phyloP scores from a whole-genome alignment of 2,797 vertebrate species.

The Neomorphus geoffroyi region DNA sequence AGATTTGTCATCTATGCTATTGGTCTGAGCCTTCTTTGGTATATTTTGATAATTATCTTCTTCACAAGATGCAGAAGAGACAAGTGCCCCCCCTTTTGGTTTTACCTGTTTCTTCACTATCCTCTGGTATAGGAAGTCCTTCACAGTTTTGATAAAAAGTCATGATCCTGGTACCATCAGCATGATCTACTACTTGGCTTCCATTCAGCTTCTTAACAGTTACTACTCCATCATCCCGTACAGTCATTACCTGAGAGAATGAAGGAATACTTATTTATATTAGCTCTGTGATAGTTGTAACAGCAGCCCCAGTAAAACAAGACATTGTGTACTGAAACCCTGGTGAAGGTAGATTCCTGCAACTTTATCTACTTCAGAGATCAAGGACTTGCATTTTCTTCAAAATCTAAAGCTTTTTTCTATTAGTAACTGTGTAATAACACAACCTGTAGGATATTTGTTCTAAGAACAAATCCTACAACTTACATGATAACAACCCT shows the following conservation, averaged over 20 bases:
- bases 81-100: neutral
- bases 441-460: neutral
- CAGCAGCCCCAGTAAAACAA: neutral
- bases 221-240: constrained; percentile 87
- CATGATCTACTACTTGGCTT: constrained; percentile 83
- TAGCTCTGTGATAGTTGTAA: neutral
- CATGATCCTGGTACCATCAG: constrained; percentile 92
- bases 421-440: neutral
- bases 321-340: neutral
- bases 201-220: constrained; percentile 81
- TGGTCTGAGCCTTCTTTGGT: neutral
- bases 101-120: constrained; percentile 72
- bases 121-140: neutral
- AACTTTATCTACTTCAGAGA: neutral
- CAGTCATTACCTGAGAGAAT: constrained; percentile 83
- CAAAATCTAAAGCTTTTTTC: neutral
- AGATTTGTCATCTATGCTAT: neutral
- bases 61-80: neutral
- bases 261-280: neutral
- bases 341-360: neutral
- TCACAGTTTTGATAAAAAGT: constrained; percentile 78
- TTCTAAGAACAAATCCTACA: neutral
- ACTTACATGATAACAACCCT: neutral
- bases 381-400: neutral
- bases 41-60: neutral